A percentile compares a stretch with the other conserved stretches of the same genome.
phyloP scores from a whole-genome alignment of 2,888 invertebrate genomes.

The Lordiphosa andalusiaca region DNA sequence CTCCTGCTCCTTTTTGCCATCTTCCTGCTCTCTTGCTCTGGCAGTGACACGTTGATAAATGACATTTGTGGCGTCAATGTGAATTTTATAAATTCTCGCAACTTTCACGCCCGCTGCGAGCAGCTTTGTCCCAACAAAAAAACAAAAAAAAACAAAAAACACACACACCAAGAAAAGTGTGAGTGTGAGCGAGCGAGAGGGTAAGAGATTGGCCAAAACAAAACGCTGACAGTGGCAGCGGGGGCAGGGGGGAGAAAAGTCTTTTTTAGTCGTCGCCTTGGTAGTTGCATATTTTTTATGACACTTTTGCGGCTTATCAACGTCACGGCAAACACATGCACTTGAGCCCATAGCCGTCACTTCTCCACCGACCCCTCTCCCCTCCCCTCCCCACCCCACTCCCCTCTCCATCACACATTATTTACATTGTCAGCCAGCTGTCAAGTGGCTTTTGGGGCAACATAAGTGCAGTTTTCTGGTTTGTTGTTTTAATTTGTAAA shows the following conservation, averaged over 20 bases:
- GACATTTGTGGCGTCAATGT: slow-evolving; percentile 73
- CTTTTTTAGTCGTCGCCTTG: slow-evolving; percentile 32
- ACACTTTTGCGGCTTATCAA: slow-evolving; percentile 74
- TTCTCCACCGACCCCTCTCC: background rate
- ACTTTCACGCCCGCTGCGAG: slow-evolving; percentile 66
- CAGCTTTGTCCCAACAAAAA: slow-evolving; percentile 5
- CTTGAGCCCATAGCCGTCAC: slow-evolving; percentile 35
- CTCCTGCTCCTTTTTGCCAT: background rate
- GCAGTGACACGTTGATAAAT: slow-evolving; percentile 69
- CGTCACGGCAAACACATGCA: slow-evolving; percentile 67
- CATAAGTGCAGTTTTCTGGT: slow-evolving; percentile 24
- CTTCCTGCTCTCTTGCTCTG: slow-evolving; percentile 31
- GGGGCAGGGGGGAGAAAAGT: background rate
- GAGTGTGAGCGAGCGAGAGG: slow-evolving; percentile 10
- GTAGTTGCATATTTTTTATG: slow-evolving; percentile 71
- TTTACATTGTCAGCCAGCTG: slow-evolving; percentile 71
- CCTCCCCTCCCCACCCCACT: background rate
- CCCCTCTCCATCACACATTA: slow-evolving; percentile 36
- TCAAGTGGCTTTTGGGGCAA: slow-evolving; percentile 51
- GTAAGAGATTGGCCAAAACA: slow-evolving; percentile 53
- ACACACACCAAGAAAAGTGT: no score
- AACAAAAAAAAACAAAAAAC: background rate
- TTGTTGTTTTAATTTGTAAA: slow-evolving; percentile 2
- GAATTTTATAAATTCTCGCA: slow-evolving; percentile 74
- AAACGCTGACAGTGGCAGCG: slow-evolving; percentile 52